phyloP scores from a whole-genome alignment of 2,113 vertebrate species.

The Thomomys bottae region DNA sequence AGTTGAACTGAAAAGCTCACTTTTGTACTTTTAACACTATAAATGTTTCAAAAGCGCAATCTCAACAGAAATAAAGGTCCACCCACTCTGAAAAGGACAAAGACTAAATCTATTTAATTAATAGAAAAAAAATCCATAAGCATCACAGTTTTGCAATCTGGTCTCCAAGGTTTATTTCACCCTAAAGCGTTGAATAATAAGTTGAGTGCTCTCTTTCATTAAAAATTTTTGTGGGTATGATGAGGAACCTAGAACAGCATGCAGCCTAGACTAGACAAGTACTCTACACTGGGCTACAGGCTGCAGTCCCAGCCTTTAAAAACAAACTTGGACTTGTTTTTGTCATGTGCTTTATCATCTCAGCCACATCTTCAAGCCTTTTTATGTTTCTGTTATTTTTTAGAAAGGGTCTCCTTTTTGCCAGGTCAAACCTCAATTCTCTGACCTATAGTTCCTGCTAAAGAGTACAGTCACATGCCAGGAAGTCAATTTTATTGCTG shows the following conservation, averaged over 20 bases:
- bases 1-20: background rate
- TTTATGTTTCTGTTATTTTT: no score
- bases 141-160: background rate
- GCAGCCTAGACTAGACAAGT: background rate
- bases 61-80: slow-evolving; percentile 13
- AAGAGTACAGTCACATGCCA: no score
- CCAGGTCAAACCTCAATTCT: no score
- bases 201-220: background rate
- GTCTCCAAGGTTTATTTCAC: background rate
- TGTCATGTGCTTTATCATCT: no score
- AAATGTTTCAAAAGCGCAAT: slow-evolving; percentile 33
- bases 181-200: slow-evolving; percentile 6
- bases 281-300: background rate
- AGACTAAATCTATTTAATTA: background rate
- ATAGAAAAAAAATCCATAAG: slow-evolving; percentile 28
- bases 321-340: no score
- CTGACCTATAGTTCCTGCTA: no score
- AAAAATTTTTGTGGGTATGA: background rate
- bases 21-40: slow-evolving; percentile 13
- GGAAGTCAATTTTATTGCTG: no score
- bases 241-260: background rate
- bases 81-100: slow-evolving; percentile 13
- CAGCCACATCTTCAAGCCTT: no score
- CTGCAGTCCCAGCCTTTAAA: background rate
- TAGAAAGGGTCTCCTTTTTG: no score